Percentiles rank a stretch among this genome's conserved stretches.
Conservation (phyloP, 2,888 invertebrate species). For the Tipula unca region DNA sequence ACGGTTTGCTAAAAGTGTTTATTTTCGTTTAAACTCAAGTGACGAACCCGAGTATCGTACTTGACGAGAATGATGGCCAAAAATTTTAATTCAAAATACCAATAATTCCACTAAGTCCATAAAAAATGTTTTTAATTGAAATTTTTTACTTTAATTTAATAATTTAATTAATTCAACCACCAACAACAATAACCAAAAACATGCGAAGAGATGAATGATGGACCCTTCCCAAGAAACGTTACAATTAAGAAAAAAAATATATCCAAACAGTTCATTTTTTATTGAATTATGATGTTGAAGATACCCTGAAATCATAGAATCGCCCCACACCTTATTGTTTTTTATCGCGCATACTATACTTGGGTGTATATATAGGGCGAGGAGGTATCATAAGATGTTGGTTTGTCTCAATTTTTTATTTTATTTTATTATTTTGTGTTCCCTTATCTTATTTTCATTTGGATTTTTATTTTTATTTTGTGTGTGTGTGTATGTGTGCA, state of each 20-base stretch:
- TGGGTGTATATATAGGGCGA: neutral
- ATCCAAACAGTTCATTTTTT: neutral
- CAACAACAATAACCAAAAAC: neutral
- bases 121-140: neutral
- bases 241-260: neutral
- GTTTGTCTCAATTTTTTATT: neutral
- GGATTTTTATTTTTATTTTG: neutral
- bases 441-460: neutral
- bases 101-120: constrained; percentile 3
- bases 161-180: neutral
- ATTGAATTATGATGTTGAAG: constrained; percentile 8
- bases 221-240: neutral
- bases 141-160: neutral
- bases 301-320: neutral
- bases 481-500: neutral
- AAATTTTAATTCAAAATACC: neutral
- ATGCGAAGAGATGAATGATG: neutral
- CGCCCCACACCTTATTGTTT: neutral
- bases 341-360: neutral
- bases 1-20: neutral
- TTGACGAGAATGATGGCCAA: neutral
- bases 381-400: neutral
- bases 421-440: neutral
- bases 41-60: neutral
- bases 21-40: neutral